These are phyloP conservation scores for Pristionchus arcanus DNA, from an alignment of 2,888 invertebrate genomes.

Conservation along the genomic window DNA sequence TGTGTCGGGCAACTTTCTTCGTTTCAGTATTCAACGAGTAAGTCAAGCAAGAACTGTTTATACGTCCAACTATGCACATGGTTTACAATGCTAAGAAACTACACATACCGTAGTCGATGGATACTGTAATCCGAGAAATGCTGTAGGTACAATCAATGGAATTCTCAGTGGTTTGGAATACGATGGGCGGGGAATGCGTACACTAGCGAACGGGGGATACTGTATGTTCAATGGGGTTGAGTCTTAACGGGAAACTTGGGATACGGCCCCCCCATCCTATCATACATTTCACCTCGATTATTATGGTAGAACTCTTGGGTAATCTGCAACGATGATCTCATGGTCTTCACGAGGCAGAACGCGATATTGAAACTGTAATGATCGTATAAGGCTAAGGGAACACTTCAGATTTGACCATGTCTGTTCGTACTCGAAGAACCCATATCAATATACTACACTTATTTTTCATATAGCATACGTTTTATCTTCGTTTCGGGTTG, in stretches of 20 bases:
- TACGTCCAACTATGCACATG: conserved; percentile 1
- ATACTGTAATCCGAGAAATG: conserved; percentile 40
- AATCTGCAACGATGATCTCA: no score
- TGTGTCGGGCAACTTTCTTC: background rate
- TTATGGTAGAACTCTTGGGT: no score
- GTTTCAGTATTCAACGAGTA: background rate
- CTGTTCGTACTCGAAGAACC: no score
- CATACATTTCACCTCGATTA: no score
- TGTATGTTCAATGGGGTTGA: conserved; percentile 5
- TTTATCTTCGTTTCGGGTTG: background rate
- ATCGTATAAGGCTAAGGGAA: no score
- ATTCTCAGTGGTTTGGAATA: conserved; percentile 39
- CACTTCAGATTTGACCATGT: no score
- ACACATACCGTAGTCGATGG: conserved; percentile 46
- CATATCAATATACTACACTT: no score
- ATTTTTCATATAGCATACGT: conserved; percentile 39
- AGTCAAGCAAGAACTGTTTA: background rate
- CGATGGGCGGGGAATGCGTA: background rate
- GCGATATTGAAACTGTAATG: no score
- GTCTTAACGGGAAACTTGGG: background rate
- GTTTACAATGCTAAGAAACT: conserved; percentile 17
- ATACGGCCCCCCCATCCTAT: background rate
- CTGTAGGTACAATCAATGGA: conserved; percentile 44
- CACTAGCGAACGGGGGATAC: conserved; percentile 17
- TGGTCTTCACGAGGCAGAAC: no score